These are phyloP conservation scores for Dryas iulia DNA, from an alignment of 1,140 invertebrate species.

Conservation along the genomic window DNA sequence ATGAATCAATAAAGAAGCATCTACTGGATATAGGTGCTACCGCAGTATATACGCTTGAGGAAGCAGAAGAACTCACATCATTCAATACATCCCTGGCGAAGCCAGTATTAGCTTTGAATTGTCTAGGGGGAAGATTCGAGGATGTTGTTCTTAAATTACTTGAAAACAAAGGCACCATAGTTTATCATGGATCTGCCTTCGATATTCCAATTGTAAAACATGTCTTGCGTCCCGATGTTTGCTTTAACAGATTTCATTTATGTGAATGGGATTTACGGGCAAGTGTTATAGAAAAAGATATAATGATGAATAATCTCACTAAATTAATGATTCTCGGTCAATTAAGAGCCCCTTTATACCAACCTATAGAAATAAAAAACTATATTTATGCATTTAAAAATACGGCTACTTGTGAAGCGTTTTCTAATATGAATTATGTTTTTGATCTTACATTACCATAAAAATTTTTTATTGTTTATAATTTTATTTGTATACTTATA, in stretches of 20 bases:
- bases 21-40: constrained; percentile 90
- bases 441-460: constrained; percentile 82
- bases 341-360: constrained; percentile 86
- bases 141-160: constrained; percentile 90
- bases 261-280: constrained; percentile 87
- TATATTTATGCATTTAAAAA: constrained; percentile 87
- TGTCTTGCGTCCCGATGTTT: constrained; percentile 94
- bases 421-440: constrained; percentile 86
- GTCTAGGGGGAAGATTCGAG: constrained; percentile 94
- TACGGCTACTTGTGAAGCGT: constrained; percentile 84
- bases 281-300: constrained; percentile 74
- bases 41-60: constrained; percentile 92
- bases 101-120: constrained; percentile 94
- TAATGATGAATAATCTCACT: constrained; percentile 89
- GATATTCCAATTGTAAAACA: constrained; percentile 90
- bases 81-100: constrained; percentile 84
- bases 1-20: constrained; percentile 85
- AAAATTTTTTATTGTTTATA: constrained; percentile 3
- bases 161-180: constrained; percentile 86
- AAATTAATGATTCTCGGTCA: constrained; percentile 85
- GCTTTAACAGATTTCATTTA: constrained; percentile 94
- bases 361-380: constrained; percentile 85
- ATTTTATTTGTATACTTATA: no score
- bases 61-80: constrained; percentile 85
- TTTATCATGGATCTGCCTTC: constrained; percentile 98